A percentile compares a stretch with the other conserved stretches of the same genome.
These are phyloP conservation scores for Epicauta chinensis DNA, from an alignment of 1,140 invertebrate genomes.

Conservation along the genomic window DNA sequence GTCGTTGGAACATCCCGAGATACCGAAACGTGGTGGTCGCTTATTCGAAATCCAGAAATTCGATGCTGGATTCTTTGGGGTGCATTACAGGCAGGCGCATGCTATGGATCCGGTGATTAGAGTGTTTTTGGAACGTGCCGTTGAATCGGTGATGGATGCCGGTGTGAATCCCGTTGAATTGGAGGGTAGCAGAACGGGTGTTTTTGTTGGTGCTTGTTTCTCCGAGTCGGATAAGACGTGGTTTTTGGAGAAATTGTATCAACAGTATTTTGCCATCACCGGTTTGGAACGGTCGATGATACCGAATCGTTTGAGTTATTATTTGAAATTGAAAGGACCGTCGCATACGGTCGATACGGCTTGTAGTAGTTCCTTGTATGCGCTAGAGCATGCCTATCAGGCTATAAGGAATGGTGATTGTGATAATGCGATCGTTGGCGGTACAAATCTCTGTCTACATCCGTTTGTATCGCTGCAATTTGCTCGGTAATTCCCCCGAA, in stretches of 20 bases:
- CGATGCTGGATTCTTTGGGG: constrained; percentile 74
- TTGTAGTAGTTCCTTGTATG: constrained; percentile 83
- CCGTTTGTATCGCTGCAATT: constrained; percentile 83
- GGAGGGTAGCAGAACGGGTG: constrained; percentile 67
- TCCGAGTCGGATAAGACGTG: constrained; percentile 69
- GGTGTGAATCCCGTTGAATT: constrained; percentile 59
- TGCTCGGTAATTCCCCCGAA: constrained; percentile 43
- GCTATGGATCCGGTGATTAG: constrained; percentile 85
- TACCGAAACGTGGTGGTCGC: constrained; percentile 70
- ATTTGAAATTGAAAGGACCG: constrained; percentile 63
- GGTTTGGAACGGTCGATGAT: constrained; percentile 52
- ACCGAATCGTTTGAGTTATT: constrained; percentile 81
- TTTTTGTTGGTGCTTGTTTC: constrained; percentile 62
- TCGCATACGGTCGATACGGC: constrained; percentile 83
- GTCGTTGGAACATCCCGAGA: constrained; percentile 61
- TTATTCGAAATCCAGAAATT: constrained; percentile 74
- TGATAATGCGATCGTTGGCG: constrained; percentile 83
- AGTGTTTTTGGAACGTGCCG: constrained; percentile 74
- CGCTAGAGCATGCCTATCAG: constrained; percentile 74
- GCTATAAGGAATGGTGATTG: constrained; percentile 71
- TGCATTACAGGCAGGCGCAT: constrained; percentile 77
- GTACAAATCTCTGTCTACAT: constrained; percentile 76
- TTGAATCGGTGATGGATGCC: constrained; percentile 86
- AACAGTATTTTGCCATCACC: background rate
- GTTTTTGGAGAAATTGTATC: constrained; percentile 57